phyloP scores from a whole-genome alignment of 35 echinoderm and acorn worm species.

The Antedon bifida region DNA sequence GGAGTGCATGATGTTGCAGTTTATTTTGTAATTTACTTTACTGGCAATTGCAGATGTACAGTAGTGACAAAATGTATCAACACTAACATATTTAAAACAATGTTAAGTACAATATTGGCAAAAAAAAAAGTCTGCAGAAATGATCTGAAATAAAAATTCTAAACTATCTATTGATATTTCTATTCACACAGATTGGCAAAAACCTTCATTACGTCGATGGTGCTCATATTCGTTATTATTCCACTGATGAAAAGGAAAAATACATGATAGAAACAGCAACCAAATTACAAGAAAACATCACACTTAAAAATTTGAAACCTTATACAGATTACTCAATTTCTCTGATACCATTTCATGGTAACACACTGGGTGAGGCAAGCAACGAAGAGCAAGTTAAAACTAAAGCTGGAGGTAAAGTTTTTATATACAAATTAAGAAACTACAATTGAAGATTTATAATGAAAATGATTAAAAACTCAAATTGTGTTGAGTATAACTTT shows the following conservation, averaged over 20 bases:
- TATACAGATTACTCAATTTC: neutral
- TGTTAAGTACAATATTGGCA: no score
- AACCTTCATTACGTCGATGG: neutral
- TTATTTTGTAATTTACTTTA: no score
- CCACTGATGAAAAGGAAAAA: neutral
- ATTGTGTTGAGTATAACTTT: no score
- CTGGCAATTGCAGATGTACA: no score
- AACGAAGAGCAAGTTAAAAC: neutral
- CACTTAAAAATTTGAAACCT: neutral
- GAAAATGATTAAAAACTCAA: no score
- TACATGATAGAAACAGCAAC: neutral
- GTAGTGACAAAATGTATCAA: no score
- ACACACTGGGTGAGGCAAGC: neutral
- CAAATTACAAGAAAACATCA: neutral
- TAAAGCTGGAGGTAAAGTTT: neutral
- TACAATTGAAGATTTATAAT: no score
- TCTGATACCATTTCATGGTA: neutral
- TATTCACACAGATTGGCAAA: slow-evolving; percentile 4
- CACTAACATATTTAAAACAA: no score
- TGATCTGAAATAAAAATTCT: no score
- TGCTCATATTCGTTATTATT: neutral
- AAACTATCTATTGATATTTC: neutral
- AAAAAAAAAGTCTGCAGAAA: no score
- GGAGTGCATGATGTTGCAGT: no score
- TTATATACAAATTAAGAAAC: neutral